These are phyloP conservation scores for Moxostoma hubbsi DNA, from an alignment of 2,797 vertebrate species.

Conservation along the genomic window DNA sequence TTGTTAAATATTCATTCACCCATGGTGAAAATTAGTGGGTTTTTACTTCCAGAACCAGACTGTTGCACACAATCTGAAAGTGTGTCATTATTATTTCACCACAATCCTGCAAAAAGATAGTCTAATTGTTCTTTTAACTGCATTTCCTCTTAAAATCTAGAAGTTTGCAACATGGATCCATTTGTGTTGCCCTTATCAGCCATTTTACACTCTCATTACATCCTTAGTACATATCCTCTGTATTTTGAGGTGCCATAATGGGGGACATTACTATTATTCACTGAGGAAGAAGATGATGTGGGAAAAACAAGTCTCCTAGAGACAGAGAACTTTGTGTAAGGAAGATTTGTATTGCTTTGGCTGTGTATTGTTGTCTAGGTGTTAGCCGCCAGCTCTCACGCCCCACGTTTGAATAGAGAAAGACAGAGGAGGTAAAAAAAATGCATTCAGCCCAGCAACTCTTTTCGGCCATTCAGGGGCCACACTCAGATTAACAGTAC, in stretches of 20 bases:
- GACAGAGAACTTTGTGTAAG: constrained; percentile 40
- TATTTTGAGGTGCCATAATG: constrained; percentile 15
- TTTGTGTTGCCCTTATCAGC: constrained; percentile 28
- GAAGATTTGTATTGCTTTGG: constrained; percentile 50
- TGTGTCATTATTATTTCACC: neutral
- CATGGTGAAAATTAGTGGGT: too few species aligned
- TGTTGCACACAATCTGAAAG: neutral
- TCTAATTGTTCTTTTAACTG: constrained; percentile 11
- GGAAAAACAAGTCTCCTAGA: constrained; percentile 50
- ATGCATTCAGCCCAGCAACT: constrained; percentile 66
- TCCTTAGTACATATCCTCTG: constrained; percentile 36
- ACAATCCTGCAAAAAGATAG: neutral
- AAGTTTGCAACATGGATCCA: neutral
- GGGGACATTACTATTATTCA: constrained; percentile 33
- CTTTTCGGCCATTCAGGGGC: constrained; percentile 49
- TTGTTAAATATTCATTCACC: too few species aligned
- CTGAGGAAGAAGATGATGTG: constrained; percentile 36
- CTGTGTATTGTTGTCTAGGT: constrained; percentile 55
- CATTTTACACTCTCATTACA: constrained; percentile 46
- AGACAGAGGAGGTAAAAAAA: constrained; percentile 74
- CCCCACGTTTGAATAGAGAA: constrained; percentile 61
- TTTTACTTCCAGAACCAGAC: too few species aligned
- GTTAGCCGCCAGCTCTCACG: constrained; percentile 52
- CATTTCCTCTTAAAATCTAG: neutral
- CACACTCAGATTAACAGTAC: constrained; percentile 59